phyloP scores from a whole-genome alignment of 2,888 invertebrate genomes.

The Nomada goodeniana region DNA sequence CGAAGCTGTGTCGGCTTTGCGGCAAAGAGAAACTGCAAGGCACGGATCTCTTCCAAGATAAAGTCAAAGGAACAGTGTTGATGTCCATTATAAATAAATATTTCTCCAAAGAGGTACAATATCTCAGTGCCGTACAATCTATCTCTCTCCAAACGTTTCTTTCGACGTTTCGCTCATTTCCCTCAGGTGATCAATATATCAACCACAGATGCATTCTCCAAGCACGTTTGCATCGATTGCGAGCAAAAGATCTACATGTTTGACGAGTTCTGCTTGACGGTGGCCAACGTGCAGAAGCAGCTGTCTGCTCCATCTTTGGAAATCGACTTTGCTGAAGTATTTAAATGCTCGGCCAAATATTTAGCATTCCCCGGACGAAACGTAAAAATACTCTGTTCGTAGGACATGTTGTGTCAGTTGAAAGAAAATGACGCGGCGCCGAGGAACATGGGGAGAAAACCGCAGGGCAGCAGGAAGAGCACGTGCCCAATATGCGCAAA shows the following conservation, averaged over 20 bases:
- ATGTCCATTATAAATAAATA: constrained; percentile 82
- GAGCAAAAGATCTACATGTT: constrained; percentile 81
- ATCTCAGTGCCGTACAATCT: neutral
- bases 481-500: constrained; percentile 84
- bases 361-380: neutral
- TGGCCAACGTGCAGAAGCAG: constrained; percentile 81
- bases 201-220: constrained; percentile 77
- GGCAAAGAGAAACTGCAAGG: constrained; percentile 80
- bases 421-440: constrained; percentile 74
- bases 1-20: constrained; percentile 79
- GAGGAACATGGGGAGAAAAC: constrained; percentile 34
- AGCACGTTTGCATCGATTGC: constrained; percentile 81
- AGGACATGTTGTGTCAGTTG: constrained; percentile 80
- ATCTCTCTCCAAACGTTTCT: neutral
- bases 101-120: constrained; percentile 80
- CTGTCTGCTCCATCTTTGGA: constrained; percentile 78
- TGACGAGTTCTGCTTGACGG: constrained; percentile 82
- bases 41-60: constrained; percentile 80
- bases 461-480: constrained; percentile 64
- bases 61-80: constrained; percentile 80
- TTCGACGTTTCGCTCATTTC: neutral
- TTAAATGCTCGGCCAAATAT: neutral
- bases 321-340: constrained; percentile 81
- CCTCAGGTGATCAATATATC: constrained; percentile 80
- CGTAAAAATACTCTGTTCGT: constrained; percentile 17